Evolutionary conservation across 2,797 vertebrate genomes (phyloP).

Genomic region (Pogonophryne albipinna): DNA sequence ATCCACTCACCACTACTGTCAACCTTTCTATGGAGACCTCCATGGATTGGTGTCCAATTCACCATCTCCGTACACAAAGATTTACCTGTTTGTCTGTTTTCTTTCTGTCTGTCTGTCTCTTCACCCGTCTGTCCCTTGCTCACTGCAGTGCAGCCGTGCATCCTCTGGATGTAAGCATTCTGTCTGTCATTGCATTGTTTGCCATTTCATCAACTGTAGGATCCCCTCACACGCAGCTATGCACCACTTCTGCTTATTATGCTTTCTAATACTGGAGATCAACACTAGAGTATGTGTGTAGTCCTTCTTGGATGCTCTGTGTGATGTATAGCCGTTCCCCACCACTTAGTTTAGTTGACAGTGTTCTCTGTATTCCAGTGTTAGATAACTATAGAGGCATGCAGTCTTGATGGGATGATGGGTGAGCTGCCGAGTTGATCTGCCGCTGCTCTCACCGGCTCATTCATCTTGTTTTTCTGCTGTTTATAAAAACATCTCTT

Average conservation of each 20-base stretch:
- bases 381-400: conserved; percentile 24
- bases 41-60: conserved; percentile 28
- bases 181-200: conserved; percentile 66
- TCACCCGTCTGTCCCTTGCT: conserved; percentile 70
- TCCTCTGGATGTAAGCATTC: conserved; percentile 78
- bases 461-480: conserved; percentile 46
- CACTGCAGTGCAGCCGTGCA: conserved; percentile 75
- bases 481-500: conserved; percentile 43
- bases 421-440: conserved; percentile 50
- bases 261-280: conserved; percentile 48
- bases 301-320: conserved; percentile 25
- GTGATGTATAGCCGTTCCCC: conserved; percentile 19
- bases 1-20: not conserved
- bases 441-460: conserved; percentile 49
- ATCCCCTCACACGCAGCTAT: conserved; percentile 23
- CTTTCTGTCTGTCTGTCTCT: conserved; percentile 69
- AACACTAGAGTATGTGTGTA: conserved; percentile 35
- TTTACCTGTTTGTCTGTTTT: conserved; percentile 70
- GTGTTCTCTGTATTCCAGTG: conserved; percentile 23
- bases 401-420: conserved; percentile 42
- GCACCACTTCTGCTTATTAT: conserved; percentile 50
- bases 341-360: conserved; percentile 25
- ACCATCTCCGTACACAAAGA: conserved; percentile 38
- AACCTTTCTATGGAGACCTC: not conserved
- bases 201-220: conserved; percentile 49